Evolutionary conservation across 2,888 invertebrate species (phyloP).

Genomic region (Volucella inflata): DNA sequence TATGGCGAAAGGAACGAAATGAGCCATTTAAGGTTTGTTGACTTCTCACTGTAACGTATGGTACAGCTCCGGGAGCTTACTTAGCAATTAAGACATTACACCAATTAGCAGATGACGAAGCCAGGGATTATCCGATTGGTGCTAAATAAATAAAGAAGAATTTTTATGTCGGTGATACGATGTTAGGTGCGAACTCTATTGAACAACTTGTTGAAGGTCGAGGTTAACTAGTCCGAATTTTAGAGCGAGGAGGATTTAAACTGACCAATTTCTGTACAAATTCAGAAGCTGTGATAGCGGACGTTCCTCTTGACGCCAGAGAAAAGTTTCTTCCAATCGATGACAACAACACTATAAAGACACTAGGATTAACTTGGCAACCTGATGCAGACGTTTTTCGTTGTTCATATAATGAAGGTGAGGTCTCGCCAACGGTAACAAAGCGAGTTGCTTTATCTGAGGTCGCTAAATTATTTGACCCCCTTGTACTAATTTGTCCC

Average conservation of each 20-base stretch:
- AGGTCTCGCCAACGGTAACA: background rate
- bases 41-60: too few species aligned
- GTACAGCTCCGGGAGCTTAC: too few species aligned
- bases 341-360: conserved; percentile 17
- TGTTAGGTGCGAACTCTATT: conserved; percentile 8
- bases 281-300: too few species aligned
- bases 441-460: conserved; percentile 14
- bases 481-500: conserved; percentile 9
- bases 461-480: conserved; percentile 25
- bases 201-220: conserved; percentile 10
- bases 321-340: too few species aligned
- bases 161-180: conserved; percentile 17
- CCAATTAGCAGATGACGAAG: background rate
- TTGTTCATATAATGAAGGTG: background rate
- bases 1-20: too few species aligned
- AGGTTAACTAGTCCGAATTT: background rate
- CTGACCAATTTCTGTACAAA: conserved; percentile 9
- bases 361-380: too few species aligned
- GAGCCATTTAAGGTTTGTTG: too few species aligned
- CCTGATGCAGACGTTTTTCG: too few species aligned
- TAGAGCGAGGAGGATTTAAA: conserved; percentile 3
- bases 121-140: background rate
- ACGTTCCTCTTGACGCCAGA: conserved; percentile 4
- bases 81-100: too few species aligned
- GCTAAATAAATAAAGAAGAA: conserved; percentile 1